These are phyloP conservation scores for Ophioninae sp. DNA, from an alignment of 2,888 invertebrate species.

Conservation along the genomic window DNA sequence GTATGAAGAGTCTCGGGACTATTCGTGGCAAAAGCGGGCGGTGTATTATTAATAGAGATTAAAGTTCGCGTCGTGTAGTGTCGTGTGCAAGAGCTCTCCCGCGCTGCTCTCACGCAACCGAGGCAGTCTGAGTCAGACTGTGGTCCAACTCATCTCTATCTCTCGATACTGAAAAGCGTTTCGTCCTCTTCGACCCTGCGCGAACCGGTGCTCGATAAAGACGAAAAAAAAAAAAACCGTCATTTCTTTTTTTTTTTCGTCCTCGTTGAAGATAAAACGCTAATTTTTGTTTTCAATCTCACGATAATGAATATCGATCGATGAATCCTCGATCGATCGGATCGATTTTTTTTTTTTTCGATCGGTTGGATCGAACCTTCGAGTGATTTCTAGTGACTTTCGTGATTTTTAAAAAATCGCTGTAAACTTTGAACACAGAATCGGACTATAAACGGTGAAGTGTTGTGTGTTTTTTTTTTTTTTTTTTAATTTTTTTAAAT, in stretches of 20 bases:
- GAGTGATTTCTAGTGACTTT: no score
- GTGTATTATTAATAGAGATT: slow-evolving; percentile 81
- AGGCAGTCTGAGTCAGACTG: slow-evolving; percentile 74
- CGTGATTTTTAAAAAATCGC: no score
- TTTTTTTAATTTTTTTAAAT: no score
- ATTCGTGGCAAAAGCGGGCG: slow-evolving; percentile 70
- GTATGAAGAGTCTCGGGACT: slow-evolving; percentile 65
- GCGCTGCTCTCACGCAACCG: slow-evolving; percentile 72
- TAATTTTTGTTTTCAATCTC: not conserved
- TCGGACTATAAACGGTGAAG: no score
- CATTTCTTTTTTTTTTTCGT: slow-evolving; percentile 47
- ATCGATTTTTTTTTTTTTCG: not conserved
- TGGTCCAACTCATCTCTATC: slow-evolving; percentile 56
- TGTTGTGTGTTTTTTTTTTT: no score
- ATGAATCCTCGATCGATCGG: not conserved
- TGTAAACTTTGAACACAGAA: no score
- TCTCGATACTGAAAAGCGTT: slow-evolving; percentile 29
- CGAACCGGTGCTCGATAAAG: slow-evolving; percentile 9
- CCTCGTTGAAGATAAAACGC: slow-evolving; percentile 32
- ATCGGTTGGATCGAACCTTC: no score
- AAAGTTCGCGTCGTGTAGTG: slow-evolving; percentile 80
- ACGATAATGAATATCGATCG: not conserved
- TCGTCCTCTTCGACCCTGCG: slow-evolving; percentile 32
- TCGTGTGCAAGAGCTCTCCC: slow-evolving; percentile 80
- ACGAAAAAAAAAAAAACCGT: slow-evolving; percentile 25